Base-by-base conservation (phyloP, 2,113 vertebrate species). In the Strix aluco region DNA sequence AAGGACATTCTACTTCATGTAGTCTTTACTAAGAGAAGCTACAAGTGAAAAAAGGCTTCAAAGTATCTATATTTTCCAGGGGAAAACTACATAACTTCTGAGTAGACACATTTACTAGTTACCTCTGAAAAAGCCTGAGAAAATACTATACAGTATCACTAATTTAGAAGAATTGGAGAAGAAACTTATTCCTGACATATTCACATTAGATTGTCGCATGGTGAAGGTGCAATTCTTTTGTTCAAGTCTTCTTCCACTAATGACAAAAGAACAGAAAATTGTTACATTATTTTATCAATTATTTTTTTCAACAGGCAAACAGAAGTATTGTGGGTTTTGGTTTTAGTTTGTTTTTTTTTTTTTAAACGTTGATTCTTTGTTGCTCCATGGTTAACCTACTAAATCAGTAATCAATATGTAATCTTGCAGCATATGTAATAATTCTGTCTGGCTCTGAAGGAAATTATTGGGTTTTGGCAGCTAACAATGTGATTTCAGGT, bases 151-250 rank as follows among this genome's bases (percentile, higher is more conserved):
- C 2, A 5, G 5, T 55, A 11, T 19, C 22, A 61, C 8, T 20
- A 63, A 44, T 49, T 54, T 32, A 70, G 13, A 87, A 30, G 7
- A 17, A 55, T 42, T 13, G 70, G 27, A 70, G 38, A 59, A 65
- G 14, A 93, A 83, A 65, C 5, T 9, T 44, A 10, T 49, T 84
- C 19, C 44, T 65, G n/a, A 65, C 59, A 65, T 44, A 70, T 7
- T 51, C 1, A 11, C 1, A 1, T 59, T 20, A 63, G 9, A 19
- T 30, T 54, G 14, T 59, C 2, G 2, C 4, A 25, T 6, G 20
- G 3, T 5, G 9, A 6, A 40, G 5, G 20, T 30, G 15, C 2
- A 7, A 26, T 74, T 36, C 10, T 86, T 92, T 66, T 25, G 23
- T 47, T 69, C 27, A 42, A 40, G 11, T 17, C 6, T 69, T 65